Base-by-base conservation (phyloP, 2,113 vertebrate genomes). In the Pollachius pollachius region DNA sequence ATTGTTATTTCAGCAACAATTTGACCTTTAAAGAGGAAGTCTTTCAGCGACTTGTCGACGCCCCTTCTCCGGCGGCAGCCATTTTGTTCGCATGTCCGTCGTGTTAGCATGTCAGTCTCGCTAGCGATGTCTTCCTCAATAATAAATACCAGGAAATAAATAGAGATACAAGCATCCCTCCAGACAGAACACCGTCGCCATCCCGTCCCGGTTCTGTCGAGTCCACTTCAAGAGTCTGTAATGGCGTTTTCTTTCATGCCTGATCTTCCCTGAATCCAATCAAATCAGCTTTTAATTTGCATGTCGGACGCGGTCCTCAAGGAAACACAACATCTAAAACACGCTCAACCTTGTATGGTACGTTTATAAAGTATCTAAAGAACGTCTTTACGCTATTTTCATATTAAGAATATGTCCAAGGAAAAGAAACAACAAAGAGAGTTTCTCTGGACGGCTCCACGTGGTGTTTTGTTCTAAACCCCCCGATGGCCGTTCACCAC, bases 121-220 rank as follows among this genome's bases (percentile, higher is more conserved):
- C 41, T 48, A 48, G 7, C 41, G 12, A 48, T 48, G 41, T 48
- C 72, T 78, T 75, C 82, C 76, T 74, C 56, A 56, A 76, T 79
- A 86, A 87, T 87, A 91, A 89, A 89, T 89, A 89, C 67, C 83
- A 81, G 67, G 64, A 80, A 89, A 91, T 86, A 91, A 91, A 91
- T 90, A 90, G 76, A 82, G 67, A 75, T 67, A 75, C 63, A 54
- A 67, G 41, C 54, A 48, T 18, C n/a, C 11, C 27, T 76, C 52
- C 19, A 15, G 30, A 57, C n/a, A 60, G 71, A 79, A 65, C 73
- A 71, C 70, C 76, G 2, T 79, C 27, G 15, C 60, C 11, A 1
- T 37, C 67, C 66, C 73, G 52, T 70, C 69, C 23, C 23, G 23
- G 19, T 67, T 68, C 62, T 62, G 48, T 57, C 63, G 54, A 48